phyloP scores from a whole-genome alignment of 2,797 vertebrate genomes.

The Darevskia mixta region DNA sequence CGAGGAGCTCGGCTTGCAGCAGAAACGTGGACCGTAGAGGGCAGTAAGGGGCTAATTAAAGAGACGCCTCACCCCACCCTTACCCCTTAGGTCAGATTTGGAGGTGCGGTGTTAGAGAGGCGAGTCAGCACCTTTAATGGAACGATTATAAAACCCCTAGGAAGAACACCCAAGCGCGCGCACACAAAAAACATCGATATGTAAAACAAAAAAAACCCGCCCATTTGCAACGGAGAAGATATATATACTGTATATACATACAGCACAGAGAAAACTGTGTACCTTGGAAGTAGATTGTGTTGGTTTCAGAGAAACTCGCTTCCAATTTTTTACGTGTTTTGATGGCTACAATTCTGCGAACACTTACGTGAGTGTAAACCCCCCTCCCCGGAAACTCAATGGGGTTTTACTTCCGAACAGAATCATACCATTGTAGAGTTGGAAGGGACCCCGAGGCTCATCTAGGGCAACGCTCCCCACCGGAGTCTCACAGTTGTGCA shows the following conservation, averaged over 20 bases:
- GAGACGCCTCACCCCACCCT: background rate
- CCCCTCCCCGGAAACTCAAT: too few species aligned
- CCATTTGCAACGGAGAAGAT: too few species aligned
- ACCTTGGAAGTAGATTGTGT: background rate
- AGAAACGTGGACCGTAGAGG: background rate
- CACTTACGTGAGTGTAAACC: too few species aligned
- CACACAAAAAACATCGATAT: background rate
- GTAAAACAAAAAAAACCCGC: background rate
- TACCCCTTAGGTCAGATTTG: background rate
- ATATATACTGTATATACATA: background rate
- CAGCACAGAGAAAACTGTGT: background rate
- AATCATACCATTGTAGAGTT: too few species aligned
- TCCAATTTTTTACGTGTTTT: background rate
- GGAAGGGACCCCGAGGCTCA: too few species aligned
- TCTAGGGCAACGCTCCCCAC: too few species aligned
- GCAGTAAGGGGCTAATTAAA: slow-evolving; percentile 13
- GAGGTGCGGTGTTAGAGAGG: background rate
- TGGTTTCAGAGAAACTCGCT: background rate
- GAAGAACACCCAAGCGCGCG: too few species aligned
- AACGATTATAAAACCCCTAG: background rate
- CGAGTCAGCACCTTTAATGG: background rate
- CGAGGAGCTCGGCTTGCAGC: background rate
- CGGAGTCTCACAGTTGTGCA: too few species aligned
- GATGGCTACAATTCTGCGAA: too few species aligned
- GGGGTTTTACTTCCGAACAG: too few species aligned